Evolutionary conservation across 2,797 vertebrate genomes (phyloP).

Genomic region (Alauda arvensis): DNA sequence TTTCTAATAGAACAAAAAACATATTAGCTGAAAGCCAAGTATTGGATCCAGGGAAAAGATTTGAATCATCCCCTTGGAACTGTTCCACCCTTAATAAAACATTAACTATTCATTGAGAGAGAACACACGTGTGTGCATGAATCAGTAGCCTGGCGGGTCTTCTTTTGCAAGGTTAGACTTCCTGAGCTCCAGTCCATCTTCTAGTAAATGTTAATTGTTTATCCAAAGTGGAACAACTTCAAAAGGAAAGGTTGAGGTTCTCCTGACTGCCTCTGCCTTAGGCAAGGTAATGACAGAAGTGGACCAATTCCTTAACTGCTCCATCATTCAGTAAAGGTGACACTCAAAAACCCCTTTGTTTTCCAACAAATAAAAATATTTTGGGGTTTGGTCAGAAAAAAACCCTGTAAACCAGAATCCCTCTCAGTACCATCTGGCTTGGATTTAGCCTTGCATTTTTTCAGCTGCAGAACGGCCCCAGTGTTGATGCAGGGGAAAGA

Average conservation of each 20-base stretch:
- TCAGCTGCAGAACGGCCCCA: background rate
- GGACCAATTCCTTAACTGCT: background rate
- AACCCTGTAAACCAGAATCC: background rate
- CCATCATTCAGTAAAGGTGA: background rate
- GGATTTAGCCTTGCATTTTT: background rate
- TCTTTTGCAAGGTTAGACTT: constrained; percentile 27
- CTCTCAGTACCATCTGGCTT: background rate
- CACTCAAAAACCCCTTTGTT: background rate
- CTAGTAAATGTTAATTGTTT: constrained; percentile 31
- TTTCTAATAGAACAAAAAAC: constrained; percentile 47
- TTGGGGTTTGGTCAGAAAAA: background rate
- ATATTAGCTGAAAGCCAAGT: constrained; percentile 54
- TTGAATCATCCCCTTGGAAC: constrained; percentile 53
- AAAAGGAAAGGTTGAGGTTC: background rate
- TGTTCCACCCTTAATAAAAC: constrained; percentile 42
- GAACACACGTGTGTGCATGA: constrained; percentile 35
- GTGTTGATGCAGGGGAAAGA: background rate
- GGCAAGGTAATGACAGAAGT: background rate
- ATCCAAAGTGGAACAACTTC: constrained; percentile 1
- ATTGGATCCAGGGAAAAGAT: constrained; percentile 11
- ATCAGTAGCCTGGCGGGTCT: constrained; percentile 27
- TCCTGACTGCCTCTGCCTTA: background rate
- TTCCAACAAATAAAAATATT: background rate
- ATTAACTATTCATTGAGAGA: constrained; percentile 36
- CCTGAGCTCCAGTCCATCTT: constrained; percentile 20